Evolutionary conservation across 2,797 vertebrate species (phyloP), one percentile per base, ranked within the genome.

Genomic region (Sciurus carolinensis): DNA sequence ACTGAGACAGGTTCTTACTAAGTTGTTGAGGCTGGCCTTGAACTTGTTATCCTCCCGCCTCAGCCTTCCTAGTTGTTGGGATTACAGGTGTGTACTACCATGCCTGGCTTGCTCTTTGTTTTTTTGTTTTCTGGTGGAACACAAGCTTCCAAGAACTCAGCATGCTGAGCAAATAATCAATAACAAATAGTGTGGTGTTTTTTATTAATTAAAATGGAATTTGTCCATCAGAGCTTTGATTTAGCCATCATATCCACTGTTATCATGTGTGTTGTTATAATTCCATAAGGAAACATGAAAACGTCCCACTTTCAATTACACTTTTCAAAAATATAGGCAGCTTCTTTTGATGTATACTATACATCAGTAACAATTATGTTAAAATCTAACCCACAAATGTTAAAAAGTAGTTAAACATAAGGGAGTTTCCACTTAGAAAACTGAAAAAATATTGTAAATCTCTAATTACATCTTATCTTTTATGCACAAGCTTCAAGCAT

Each of bases 261-360:
- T 69, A 62, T 52, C 44, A 18, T 17, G 3, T 66, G 33, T 87
- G 42, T 52, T 80, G 24, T 39, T 72, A n/a, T 10, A 54, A 67
- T 76, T 83, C n/a, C 17, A 18, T 83, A 79, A 91, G 59, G 73
- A 94, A 94, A 83, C 30, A 82, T 83, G 93, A 73, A 71, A 81
- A 50, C 10, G 69, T 90, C 33, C 17, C 54, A 44, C 28, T 67
- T 77, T 97, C 79, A 59, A 69, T 17, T 57, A 44, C 10, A 44
- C 26, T 67, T 85, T 82, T 87, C 22, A 87, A 72, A 96, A 96
- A 85, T 50, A 22, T 36, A 80, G 22, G 24, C n/a, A 15, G 2
- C 30, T 94, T 90, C 73, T 33, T 71, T 50, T 72, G 87, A 44
- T 73, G 2, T 75, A 44, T 54, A 66, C 20, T 57, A 69, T 50